Evolutionary conservation across 2,113 vertebrate genomes (phyloP), one percentile per base, ranked within the genome.

Genomic region (Bucco capensis): DNA sequence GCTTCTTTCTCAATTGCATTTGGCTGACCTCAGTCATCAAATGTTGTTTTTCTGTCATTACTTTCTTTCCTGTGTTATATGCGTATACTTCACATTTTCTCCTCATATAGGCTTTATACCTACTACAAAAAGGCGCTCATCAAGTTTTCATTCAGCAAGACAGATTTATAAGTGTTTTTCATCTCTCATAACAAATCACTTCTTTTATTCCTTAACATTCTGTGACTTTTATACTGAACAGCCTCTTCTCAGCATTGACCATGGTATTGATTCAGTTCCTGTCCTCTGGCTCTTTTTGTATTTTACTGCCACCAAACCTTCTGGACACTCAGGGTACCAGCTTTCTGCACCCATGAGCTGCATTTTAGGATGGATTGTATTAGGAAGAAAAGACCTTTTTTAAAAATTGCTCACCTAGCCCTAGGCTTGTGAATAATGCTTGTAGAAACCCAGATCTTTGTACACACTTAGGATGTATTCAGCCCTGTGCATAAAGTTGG

Each of bases 1-100:
- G 14, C 33, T 86, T 94, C 83, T 94, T 90, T 86, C 61, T 83
- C 85, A 83, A 22, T 46, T 94, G 79, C 49, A 57, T 53, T 95
- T 94, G 81, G 70, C 93, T 94, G 90, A 94, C 90, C 86, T 91
- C 65, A 69, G 49, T 31, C 37, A 49, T 35, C 64, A 89, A 56
- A 50, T 33, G 16, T 30, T 91, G 60, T 82, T 92, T 94, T 86
- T 51, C 70, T 84, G 61, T 79, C 70, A 71, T 38, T 88, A 53
- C 49, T 65, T 94, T 83, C 64, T 80, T 67, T 71, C 15, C 38
- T 66, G 7, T 38, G 5, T 66, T 70, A 47, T 51, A 56, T 35
- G 77, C 23, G 83, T 58, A 12, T 83, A 40, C n/a, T 69, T 70
- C 17, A 4, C 31, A 8, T 71, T 28, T 67, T 74, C 35, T 92